Evolutionary conservation across 2,888 invertebrate species (phyloP), one percentile per base, ranked within the genome.

Genomic region (Dermolepida albohirtum): DNA sequence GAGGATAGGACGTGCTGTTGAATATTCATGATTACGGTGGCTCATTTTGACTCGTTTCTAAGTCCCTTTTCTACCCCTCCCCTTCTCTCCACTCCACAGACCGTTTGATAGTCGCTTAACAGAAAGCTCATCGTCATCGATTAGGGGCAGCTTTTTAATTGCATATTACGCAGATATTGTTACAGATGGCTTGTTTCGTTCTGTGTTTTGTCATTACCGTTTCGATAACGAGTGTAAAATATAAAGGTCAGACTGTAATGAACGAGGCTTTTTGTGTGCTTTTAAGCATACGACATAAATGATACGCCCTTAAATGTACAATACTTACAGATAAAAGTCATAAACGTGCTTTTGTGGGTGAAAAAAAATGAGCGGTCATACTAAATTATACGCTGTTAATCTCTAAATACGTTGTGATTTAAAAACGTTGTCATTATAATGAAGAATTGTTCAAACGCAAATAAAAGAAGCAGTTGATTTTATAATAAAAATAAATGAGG

Each of bases 61-160:
- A 63, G 43, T 54, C 54, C 49, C 22, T 49, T 27, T 11, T 29
- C 12, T 10, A 16, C 16, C 47, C 59, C 27, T n/a, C 51, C 27
- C 10, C 7, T 52, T 29, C 12, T 7, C 11, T 12, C 51, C 22
- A 12, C 11, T 29, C 34, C 51, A 22, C 40, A 29, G 68, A 22
- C 64, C 57, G 47, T 63, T 64, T 64, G 67, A 70, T 68, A 39
- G 64, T 57, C 67, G 70, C 68, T 59, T 73, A 74, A 74, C 71
- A 67, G 70, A 55, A 62, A 66, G 73, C 71, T 72, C 75, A 68
- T 72, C 75, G 74, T 73, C 72, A 75, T 75, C 75, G 75, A 75
- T 74, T 74, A 74, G 72, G 72, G 73, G 10, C 67, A 72, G 73
- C 74, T 49, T 66, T 66, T 66, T 66, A 66, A 66, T 66, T 57